These are phyloP conservation scores for Cyphomyrus discorhynchus DNA, from an alignment of 2,113 vertebrate species.

Conservation along the genomic window DNA sequence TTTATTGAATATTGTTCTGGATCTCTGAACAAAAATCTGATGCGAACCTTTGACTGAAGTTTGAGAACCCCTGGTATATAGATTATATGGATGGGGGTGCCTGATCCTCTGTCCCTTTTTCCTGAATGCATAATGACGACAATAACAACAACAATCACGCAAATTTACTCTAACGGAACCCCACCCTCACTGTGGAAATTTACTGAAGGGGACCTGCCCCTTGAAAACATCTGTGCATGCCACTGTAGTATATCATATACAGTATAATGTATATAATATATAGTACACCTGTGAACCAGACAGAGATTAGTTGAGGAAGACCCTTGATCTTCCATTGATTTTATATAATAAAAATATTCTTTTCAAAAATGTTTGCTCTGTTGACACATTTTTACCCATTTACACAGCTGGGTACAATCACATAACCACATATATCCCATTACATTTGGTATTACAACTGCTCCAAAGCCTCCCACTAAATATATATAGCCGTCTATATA, in stretches of 20 bases:
- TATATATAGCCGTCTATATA: not conserved
- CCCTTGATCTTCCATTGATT: not conserved
- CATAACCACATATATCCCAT: not conserved
- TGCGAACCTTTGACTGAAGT: not conserved
- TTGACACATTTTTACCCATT: not conserved
- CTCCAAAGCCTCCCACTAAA: not conserved
- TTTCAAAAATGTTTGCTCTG: not conserved
- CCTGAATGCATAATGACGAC: not conserved
- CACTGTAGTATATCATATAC: not conserved
- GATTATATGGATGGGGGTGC: not conserved
- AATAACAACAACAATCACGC: not conserved
- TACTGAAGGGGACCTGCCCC: not conserved
- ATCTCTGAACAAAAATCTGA: not conserved
- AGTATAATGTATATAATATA: not conserved
- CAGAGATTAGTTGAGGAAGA: not conserved
- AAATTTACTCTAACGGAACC: not conserved
- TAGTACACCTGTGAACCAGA: not conserved
- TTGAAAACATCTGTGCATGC: not conserved
- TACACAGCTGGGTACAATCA: not conserved
- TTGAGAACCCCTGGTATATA: not conserved
- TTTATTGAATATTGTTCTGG: not conserved
- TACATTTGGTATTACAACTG: not conserved
- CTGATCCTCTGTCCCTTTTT: not conserved
- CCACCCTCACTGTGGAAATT: not conserved
- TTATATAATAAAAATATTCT: not conserved